Evolutionary conservation across 2,113 vertebrate species (phyloP).

Genomic region (Bambusicola thoracicus): DNA sequence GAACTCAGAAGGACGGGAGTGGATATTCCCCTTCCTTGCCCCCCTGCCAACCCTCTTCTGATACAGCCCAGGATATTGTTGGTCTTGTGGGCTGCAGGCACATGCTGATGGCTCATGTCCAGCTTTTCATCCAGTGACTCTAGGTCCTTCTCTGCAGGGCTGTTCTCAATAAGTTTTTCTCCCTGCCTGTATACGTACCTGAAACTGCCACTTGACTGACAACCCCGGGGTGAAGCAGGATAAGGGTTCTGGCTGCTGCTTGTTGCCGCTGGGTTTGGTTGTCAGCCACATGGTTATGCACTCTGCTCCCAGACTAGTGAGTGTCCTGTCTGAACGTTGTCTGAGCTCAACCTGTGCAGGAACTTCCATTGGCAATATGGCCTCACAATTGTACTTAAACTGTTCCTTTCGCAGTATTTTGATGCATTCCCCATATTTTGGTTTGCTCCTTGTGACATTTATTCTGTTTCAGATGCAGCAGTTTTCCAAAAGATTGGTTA

Average conservation of each 20-base stretch:
- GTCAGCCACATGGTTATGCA: not conserved
- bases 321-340: not conserved
- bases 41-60: no score
- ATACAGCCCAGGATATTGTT: no score
- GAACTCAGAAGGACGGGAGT: no score
- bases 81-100: no score
- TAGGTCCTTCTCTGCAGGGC: no score
- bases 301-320: not conserved
- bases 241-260: not conserved
- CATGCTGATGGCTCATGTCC: no score
- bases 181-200: no score
- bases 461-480: not conserved
- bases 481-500: not conserved
- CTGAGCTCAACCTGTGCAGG: not conserved
- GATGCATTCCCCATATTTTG: not conserved
- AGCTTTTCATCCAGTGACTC: no score
- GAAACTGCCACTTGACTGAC: not conserved
- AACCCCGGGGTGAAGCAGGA: not conserved
- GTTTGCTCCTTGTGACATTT: not conserved
- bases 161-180: no score
- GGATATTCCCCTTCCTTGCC: no score
- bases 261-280: fast-evolving
- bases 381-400: not conserved
- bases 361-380: not conserved
- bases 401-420: not conserved